These are phyloP conservation scores for Shinisaurus crocodilurus DNA, from an alignment of 2,113 vertebrate species.

Conservation along the genomic window DNA sequence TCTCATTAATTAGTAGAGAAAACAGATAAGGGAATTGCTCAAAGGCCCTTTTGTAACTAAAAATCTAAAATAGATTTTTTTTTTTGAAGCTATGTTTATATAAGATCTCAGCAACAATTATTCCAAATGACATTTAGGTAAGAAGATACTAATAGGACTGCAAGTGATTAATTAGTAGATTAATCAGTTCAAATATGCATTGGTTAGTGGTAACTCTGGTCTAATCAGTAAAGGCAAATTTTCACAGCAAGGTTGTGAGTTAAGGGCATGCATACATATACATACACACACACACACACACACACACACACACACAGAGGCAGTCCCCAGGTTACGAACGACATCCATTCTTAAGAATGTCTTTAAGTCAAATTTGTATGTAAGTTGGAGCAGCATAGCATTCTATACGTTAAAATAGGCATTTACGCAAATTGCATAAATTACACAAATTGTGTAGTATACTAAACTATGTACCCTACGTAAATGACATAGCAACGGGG, in stretches of 20 bases:
- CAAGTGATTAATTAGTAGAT: background rate
- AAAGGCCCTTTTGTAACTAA: background rate
- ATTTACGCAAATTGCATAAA: too few species aligned
- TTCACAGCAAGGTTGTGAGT: background rate
- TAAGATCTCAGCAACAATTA: constrained; percentile 16
- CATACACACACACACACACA: too few species aligned
- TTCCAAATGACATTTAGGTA: background rate
- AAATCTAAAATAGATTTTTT: background rate
- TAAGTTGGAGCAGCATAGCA: too few species aligned
- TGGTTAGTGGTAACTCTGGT: background rate
- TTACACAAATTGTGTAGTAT: too few species aligned
- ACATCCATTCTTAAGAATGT: too few species aligned
- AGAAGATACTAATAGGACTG: background rate
- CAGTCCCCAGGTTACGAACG: too few species aligned
- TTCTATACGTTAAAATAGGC: too few species aligned
- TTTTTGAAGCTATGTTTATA: background rate
- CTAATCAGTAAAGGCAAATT: background rate
- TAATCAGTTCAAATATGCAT: background rate
- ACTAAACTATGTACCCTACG: too few species aligned
- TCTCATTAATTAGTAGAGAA: constrained; percentile 35
- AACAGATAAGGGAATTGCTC: constrained; percentile 6
- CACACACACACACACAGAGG: too few species aligned
- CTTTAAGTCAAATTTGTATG: too few species aligned
- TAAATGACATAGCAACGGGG: too few species aligned
- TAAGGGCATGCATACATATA: too few species aligned